A percentile compares a stretch with the other conserved stretches of the same genome.
Conservation (phyloP, 2,113 vertebrate genomes). For the Hystrix cristata region DNA sequence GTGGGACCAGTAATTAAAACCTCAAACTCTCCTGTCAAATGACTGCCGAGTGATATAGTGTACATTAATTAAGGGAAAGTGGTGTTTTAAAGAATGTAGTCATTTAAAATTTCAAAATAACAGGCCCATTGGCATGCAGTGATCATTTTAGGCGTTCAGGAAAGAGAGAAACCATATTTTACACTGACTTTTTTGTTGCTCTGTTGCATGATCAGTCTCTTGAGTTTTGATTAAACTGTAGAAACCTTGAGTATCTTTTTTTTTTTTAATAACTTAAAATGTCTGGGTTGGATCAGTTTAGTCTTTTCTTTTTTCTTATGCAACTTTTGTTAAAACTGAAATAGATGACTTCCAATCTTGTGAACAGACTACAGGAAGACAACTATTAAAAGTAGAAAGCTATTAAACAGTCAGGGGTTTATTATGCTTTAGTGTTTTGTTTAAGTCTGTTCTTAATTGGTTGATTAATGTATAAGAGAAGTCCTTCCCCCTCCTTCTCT, state of each 20-base stretch:
- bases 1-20: background rate
- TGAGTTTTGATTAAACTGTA: constrained; percentile 44
- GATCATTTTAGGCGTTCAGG: background rate
- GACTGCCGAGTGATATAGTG: background rate
- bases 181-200: background rate
- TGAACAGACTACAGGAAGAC: constrained; percentile 85
- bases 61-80: constrained; percentile 2
- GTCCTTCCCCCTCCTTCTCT: constrained; percentile 87
- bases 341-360: constrained; percentile 76
- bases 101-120: constrained; percentile 51
- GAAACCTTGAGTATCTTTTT: constrained; percentile 48
- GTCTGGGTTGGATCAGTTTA: constrained; percentile 1
- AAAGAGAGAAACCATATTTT: background rate
- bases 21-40: background rate
- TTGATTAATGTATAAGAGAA: constrained; percentile 89
- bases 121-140: background rate
- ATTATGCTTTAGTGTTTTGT: constrained; percentile 90
- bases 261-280: constrained; percentile 65
- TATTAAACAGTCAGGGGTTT: constrained; percentile 89
- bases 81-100: constrained; percentile 38
- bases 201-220: background rate
- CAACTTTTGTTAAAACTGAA: constrained; percentile 75
- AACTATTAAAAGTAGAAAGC: constrained; percentile 87
- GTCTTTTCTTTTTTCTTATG: constrained; percentile 16
- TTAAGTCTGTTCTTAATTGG: constrained; percentile 90